phyloP scores from a whole-genome alignment of 1,140 invertebrate species.

The Tigriopus japonicus region DNA sequence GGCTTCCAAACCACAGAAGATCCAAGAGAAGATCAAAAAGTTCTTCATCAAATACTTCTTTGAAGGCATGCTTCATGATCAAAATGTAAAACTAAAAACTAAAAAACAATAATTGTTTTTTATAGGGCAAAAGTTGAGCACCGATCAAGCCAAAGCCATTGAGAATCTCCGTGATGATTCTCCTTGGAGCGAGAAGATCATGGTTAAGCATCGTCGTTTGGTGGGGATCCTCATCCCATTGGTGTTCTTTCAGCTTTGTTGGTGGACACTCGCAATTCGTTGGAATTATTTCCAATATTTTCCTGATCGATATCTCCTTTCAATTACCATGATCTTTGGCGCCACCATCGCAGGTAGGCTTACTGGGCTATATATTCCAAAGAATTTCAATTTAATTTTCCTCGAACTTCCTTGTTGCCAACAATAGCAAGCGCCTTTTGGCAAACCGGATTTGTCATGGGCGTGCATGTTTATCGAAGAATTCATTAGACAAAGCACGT shows the following conservation, averaged over 20 bases:
- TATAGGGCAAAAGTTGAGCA: slow-evolving; percentile 9
- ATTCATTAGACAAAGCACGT: too few relatives aligned
- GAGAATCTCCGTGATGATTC: background rate
- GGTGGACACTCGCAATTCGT: slow-evolving; percentile 1
- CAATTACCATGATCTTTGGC: slow-evolving; percentile 13
- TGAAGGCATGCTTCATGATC: background rate
- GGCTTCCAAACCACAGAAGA: background rate
- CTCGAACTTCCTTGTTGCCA: too few relatives aligned
- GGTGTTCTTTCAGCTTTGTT: slow-evolving; percentile 3
- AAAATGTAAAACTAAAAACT: background rate
- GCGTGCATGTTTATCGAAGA: too few relatives aligned
- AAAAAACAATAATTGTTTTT: background rate
- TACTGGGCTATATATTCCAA: background rate
- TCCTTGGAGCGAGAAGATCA: background rate
- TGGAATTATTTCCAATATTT: slow-evolving; percentile 6
- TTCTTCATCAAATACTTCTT: slow-evolving; percentile 11
- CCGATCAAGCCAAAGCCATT: background rate
- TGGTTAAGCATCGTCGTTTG: slow-evolving; percentile 6
- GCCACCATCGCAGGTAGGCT: slow-evolving; percentile 12
- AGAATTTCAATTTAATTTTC: too few relatives aligned
- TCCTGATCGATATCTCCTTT: slow-evolving; percentile 9
- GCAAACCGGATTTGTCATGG: too few relatives aligned
- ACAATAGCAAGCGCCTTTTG: too few relatives aligned
- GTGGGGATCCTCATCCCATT: slow-evolving; percentile 11
- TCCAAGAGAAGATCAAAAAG: slow-evolving; percentile 3